phyloP scores from a whole-genome alignment of 2,113 vertebrate genomes.

The Pampusana beccarii region DNA sequence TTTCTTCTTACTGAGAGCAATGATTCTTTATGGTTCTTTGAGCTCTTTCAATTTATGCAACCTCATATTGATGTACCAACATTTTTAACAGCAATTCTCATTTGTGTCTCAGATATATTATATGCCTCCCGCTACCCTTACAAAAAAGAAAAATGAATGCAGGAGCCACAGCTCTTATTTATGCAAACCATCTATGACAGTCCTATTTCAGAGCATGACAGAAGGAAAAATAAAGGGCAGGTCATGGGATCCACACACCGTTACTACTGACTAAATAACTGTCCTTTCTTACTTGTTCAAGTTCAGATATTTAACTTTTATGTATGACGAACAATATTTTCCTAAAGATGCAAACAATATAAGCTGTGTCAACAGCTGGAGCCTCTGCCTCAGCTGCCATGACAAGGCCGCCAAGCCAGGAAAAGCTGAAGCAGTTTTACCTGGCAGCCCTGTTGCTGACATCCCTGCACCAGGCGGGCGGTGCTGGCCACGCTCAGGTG shows the following conservation, averaged over 20 bases:
- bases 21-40: neutral
- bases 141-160: neutral
- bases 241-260: neutral
- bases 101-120: neutral
- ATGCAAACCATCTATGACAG: neutral
- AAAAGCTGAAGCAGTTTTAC: neutral
- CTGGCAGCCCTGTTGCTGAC: neutral
- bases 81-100: neutral
- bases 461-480: neutral
- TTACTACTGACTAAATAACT: neutral
- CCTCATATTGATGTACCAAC: neutral
- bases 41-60: neutral
- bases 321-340: neutral
- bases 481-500: neutral
- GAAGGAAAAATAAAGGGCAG: neutral
- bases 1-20: neutral
- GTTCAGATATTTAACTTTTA: neutral
- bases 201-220: neutral
- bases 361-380: neutral
- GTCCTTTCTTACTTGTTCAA: neutral
- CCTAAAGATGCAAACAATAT: neutral
- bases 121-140: neutral
- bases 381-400: neutral
- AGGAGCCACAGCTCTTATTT: neutral
- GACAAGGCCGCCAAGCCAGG: neutral